phyloP scores from a whole-genome alignment of 2,113 vertebrate species.

The Poeciliopsis prolifica region DNA sequence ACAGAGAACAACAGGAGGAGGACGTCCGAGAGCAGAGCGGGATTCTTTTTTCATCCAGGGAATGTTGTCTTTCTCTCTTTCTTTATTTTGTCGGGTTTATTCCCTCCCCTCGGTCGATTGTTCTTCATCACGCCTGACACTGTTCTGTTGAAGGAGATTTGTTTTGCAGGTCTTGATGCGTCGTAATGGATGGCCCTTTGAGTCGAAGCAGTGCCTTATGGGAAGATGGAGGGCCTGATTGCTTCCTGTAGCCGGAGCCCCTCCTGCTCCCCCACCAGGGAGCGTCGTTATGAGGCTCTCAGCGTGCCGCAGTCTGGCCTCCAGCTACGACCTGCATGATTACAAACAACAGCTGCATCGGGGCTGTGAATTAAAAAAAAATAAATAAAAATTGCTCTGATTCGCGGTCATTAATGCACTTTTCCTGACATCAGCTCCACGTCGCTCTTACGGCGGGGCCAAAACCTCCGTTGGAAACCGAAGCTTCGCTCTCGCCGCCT shows the following conservation, averaged over 20 bases:
- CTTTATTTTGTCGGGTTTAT: constrained; percentile 13
- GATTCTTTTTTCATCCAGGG: constrained; percentile 61
- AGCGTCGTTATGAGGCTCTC: constrained; percentile 45
- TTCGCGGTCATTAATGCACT: constrained; percentile 14
- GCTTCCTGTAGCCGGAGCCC: constrained; percentile 71
- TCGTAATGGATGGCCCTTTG: constrained; percentile 75
- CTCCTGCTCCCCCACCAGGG: constrained; percentile 30
- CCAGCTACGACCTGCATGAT: constrained; percentile 54
- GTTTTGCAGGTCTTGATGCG: constrained; percentile 66
- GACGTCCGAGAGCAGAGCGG: constrained; percentile 58
- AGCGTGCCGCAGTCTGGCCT: constrained; percentile 45
- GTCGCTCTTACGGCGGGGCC: background rate
- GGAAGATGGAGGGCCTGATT: constrained; percentile 66
- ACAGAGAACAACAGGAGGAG: constrained; percentile 70
- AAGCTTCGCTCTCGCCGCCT: background rate
- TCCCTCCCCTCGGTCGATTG: constrained; percentile 56
- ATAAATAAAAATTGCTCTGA: background rate
- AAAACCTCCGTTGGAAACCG: constrained; percentile 40
- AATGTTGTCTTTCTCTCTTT: constrained; percentile 38
- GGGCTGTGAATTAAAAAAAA: background rate
- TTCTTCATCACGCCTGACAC: constrained; percentile 78
- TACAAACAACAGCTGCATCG: constrained; percentile 17
- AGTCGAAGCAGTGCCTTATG: constrained; percentile 61
- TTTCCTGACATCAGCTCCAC: constrained; percentile 12
- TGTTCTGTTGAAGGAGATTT: constrained; percentile 75